phyloP scores from a whole-genome alignment of 2,888 invertebrate species.

The Plagodis pulveraria region DNA sequence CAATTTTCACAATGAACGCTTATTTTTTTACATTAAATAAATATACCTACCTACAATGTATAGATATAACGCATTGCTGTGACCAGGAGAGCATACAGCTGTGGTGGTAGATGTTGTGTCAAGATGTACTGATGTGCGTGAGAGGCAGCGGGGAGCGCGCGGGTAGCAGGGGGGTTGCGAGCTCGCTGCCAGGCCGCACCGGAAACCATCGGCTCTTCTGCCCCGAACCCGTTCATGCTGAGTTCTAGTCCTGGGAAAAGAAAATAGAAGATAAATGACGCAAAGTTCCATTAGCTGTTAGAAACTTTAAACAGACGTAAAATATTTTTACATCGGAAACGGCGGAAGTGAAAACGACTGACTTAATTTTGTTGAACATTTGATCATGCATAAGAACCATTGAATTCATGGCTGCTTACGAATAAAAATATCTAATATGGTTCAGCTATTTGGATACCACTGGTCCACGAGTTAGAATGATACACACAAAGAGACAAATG shows the following conservation, averaged over 20 bases:
- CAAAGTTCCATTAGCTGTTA: too few species aligned
- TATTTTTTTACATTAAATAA: neutral
- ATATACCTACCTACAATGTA: conserved; percentile 49
- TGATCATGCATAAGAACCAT: too few species aligned
- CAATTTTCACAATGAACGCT: too few species aligned
- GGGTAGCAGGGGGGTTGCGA: conserved; percentile 49
- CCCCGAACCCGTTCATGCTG: conserved; percentile 70
- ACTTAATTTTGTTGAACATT: too few species aligned
- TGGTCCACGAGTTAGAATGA: too few species aligned
- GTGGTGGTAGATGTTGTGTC: conserved; percentile 66
- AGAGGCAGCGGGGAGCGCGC: conserved; percentile 64
- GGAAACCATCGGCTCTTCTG: conserved; percentile 78
- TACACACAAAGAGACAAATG: too few species aligned
- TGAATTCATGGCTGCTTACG: too few species aligned
- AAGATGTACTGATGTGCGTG: conserved; percentile 70
- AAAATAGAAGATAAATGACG: neutral
- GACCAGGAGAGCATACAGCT: conserved; percentile 66
- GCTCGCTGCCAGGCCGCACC: conserved; percentile 80
- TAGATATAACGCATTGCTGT: conserved; percentile 64
- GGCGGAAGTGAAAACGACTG: too few species aligned
- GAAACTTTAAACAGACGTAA: too few species aligned
- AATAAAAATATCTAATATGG: too few species aligned
- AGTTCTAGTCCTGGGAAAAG: conserved; percentile 66
- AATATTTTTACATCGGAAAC: too few species aligned
- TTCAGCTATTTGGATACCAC: too few species aligned